phyloP scores from a whole-genome alignment of 2,888 invertebrate species.

The Homarus gammarus region DNA sequence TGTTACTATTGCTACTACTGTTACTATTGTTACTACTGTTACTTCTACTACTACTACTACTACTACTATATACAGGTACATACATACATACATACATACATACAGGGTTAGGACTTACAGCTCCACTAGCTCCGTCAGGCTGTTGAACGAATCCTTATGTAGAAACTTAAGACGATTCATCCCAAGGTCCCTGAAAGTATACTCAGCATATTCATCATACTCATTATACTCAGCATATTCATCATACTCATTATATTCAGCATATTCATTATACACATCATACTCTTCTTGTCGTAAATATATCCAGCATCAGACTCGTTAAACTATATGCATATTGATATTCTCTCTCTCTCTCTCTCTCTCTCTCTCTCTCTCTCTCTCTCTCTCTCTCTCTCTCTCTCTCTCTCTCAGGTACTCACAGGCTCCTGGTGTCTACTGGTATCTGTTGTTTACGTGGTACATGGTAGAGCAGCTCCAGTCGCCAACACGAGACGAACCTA shows the following conservation, averaged over 20 bases:
- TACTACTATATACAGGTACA: no score
- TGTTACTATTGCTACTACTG: no score
- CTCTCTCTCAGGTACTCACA: constrained; percentile 46
- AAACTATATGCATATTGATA: background rate
- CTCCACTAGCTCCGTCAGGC: constrained; percentile 82
- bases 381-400: background rate
- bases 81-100: no score
- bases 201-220: background rate
- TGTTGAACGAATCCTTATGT: constrained; percentile 82
- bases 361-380: background rate
- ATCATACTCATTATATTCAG: background rate
- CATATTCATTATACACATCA: no score
- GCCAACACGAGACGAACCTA: constrained; percentile 72
- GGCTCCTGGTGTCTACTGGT: constrained; percentile 61
- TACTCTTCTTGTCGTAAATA: no score
- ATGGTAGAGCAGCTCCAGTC: constrained; percentile 61
- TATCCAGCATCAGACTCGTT: no score
- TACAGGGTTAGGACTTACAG: constrained; percentile 78
- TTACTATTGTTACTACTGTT: no score
- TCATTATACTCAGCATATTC: background rate
- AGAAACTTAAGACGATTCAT: constrained; percentile 72
- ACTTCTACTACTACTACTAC: no score
- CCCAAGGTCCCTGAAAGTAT: constrained; percentile 66
- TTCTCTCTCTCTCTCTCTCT: background rate
- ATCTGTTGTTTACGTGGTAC: constrained; percentile 75